A percentile compares a stretch with the other conserved stretches of the same genome.
Conservation (phyloP, 2,113 vertebrate genomes). For the Tonatia bakeri region DNA sequence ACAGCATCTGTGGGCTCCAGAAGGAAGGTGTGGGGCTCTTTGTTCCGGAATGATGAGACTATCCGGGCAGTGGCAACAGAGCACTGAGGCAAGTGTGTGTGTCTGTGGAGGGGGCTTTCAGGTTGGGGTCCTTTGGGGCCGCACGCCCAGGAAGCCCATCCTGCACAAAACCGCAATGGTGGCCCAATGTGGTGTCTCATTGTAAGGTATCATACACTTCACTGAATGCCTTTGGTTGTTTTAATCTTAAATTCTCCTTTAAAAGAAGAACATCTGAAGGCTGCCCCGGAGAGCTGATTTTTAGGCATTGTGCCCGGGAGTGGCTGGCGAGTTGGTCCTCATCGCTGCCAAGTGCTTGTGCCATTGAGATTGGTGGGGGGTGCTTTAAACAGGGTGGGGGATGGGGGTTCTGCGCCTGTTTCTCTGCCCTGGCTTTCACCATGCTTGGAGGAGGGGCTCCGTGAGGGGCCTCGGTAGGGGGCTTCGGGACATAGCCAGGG, state of each 20-base stretch:
- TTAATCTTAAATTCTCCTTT: background rate
- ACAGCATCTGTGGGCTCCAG: background rate
- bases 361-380: background rate
- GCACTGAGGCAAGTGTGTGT: too few species aligned
- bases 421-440: background rate
- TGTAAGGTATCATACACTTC: background rate
- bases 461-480: background rate
- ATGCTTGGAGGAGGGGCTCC: background rate
- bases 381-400: too few species aligned
- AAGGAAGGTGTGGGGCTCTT: background rate
- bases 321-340: background rate
- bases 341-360: accelerated
- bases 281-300: background rate
- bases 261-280: background rate
- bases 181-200: background rate
- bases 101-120: background rate
- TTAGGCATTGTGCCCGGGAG: accelerated
- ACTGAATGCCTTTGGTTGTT: background rate
- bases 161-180: too few species aligned
- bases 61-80: background rate
- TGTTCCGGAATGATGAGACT: background rate
- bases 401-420: background rate
- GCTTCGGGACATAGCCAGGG: background rate
- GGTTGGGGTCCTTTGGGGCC: background rate
- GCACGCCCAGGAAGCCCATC: background rate